Base-by-base conservation (phyloP, 2,888 invertebrate species). In the Macaria liturata region DNA sequence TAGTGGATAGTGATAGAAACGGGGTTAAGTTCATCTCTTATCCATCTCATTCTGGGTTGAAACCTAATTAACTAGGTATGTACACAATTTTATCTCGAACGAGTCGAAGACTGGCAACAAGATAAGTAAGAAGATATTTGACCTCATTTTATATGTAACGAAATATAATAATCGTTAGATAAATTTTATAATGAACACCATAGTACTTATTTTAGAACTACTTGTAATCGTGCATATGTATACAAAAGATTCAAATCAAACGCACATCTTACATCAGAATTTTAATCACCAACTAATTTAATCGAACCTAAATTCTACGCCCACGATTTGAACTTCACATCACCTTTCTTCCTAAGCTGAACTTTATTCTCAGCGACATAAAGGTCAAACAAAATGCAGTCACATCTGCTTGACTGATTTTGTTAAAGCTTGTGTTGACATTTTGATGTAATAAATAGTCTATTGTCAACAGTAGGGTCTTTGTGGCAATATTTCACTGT, bases 1-100 rank as follows among this genome's bases (percentile, higher is more conserved):
- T 52, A 43, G 45, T 39, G 64, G 70, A 63, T 70, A 76, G 72
- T 68, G 67, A 63, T 54, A 57, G 9, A 50, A 72, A 67, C 65
- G 72, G 71, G 79, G 75, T 75, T 71, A 78, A 75, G 74, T 74
- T 76, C 68, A 72, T 44, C 30, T 51, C n/a, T 9, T 50, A 64
- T 56, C 55, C 48, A 65, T 57, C 55, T 60, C 57, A 55, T 64
- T 61, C 61, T 64, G 66, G 50, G 59, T 55, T 68, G 59, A 62
- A 61, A 65, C 54, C 64, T 54, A 63, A 50, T 61, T 61, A 55
- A 42, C 34, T 37, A 37, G 34, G 7, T 37, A 37, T 37, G 34
- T 37, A 37, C 34, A 37, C 7, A 43, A 59, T 45, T 32, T 60
- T 53, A 68, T 67, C 66, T 66, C 44, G 42, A 46, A 49, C 49